A percentile compares a stretch with the other conserved stretches of the same genome.
Evolutionary conservation across 2,797 vertebrate genomes (phyloP).

Genomic region (Amniataba percoides): DNA sequence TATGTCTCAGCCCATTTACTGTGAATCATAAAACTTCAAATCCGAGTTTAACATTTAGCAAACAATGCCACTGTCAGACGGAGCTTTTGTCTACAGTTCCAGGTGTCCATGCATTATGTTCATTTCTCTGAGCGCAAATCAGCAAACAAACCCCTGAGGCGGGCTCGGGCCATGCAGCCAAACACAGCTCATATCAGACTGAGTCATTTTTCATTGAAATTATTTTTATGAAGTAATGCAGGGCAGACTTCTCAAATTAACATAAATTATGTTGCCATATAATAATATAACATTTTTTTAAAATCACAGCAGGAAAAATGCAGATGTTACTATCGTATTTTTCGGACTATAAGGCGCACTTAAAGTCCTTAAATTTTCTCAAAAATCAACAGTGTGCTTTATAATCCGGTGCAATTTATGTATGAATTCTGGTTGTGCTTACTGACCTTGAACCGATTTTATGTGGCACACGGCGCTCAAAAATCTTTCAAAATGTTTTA

Average conservation of each 20-base stretch:
- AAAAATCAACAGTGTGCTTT: no score
- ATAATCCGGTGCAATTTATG: no score
- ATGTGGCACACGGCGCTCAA: no score
- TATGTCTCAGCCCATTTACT: slow-evolving; percentile 27
- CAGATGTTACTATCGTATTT: not conserved
- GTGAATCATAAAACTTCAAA: slow-evolving; percentile 27
- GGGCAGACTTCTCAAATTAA: not conserved
- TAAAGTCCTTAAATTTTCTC: no score
- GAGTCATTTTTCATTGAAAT: not conserved
- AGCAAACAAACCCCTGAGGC: not conserved
- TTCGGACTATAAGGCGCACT: no score
- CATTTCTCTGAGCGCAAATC: not conserved
- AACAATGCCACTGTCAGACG: slow-evolving; percentile 4
- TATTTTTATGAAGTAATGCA: not conserved
- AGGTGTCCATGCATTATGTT: not conserved
- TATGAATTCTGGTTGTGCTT: no score
- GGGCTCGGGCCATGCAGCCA: not conserved
- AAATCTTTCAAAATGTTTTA: no score
- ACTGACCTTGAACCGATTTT: no score
- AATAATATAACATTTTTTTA: not conserved
- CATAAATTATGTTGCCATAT: not conserved
- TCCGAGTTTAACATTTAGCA: slow-evolving; percentile 15
- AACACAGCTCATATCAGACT: not conserved
- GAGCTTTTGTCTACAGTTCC: not conserved
- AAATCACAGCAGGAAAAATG: not conserved